Base-by-base conservation (phyloP, 2,113 vertebrate genomes). In the Rhea pennata region DNA sequence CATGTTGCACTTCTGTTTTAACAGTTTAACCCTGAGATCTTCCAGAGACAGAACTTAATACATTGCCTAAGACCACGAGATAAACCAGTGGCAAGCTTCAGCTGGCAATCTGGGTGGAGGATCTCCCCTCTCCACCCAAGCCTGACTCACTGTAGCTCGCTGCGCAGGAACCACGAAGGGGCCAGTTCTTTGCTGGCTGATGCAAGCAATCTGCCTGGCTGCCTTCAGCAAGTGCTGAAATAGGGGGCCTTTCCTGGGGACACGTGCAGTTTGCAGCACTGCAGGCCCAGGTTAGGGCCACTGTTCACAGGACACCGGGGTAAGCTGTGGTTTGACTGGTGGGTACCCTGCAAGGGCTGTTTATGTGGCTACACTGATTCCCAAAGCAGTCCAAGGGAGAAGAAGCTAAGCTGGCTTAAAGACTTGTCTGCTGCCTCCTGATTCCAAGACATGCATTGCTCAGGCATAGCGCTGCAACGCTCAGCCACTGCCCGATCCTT, bases 51-150 rank as follows among this genome's bases (percentile, higher is more conserved):
- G 48, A 96, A 87, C 20, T 70, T 31, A 73, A 62, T 48, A 40
- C 29, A 1, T 94, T 95, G 95, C 96, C 89, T 44, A 94, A 92
- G 87, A 89, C 66, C 85, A 93, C 44, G n/a, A 92, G 89, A 89
- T 87, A 96, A 96, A 73, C 40, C 48, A 40, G 71, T 26, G 50
- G 81, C 93, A 95, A 95, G 96, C 94, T 91, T 14, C 8, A 94
- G 93, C 94, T 59, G 92, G 94, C 84, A 95, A 96, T 96, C 91
- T 91, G 96, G 92, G 90, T 93, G 94, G 90, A 95, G 90, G 71
- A 97, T 97, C 94, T 95, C 14, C 44, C 87, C 92, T 53, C 84
- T 93, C 95, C 95, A 80, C 96, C 95, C 96, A 87, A 84, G 59
- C 40, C 82, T 96, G 95, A 97, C 81, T 97, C 96, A 97, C 46